Evolutionary conservation across 2,888 invertebrate genomes (phyloP), one percentile per base, ranked within the genome.

Genomic region (Ceraclea dissimilis): DNA sequence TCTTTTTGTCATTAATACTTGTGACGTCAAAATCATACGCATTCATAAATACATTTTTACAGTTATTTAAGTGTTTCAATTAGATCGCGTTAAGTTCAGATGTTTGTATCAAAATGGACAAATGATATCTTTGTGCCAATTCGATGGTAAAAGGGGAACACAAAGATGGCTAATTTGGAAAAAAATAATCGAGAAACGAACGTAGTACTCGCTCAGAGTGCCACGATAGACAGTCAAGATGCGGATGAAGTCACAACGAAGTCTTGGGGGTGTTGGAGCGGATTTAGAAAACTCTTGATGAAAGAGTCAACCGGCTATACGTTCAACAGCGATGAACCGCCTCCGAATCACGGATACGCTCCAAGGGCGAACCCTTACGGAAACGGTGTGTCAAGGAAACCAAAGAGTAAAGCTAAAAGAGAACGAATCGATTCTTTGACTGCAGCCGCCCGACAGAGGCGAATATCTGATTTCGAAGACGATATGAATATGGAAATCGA

Each of bases 401-500:
- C 39, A 33, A 39, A 46, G 31, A 31, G 10, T 13, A 20, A 50
- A 22, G 43, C 17, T 39, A 21, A 18, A 2, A 50, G 34, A 46
- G 34, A 43, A 18, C 39, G 51, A 43, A 11, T 52, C 10, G 59
- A 56, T 39, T 59, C 56, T 11, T 8, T 59, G n/a, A 49, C 22
- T 2, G 58, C 56, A 16, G 55, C 54, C 2, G 58, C 56, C 2
- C 49, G 21, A 17, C 26, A 59, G n/a, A 51, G 56, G 21, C 51
- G 56, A 39, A 53, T 55, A 39, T 59, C 61, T n/a, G 44, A 47
- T 10, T 44, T 26, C 2, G 18, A 54, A 68, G 20, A 68, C 66
- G 64, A 63, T 61, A 52, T 62, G 63, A 16, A 63, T 65, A 31
- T 64, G 61, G 10, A 67, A 67, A 50, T 64, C 49, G 31, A 53